Percentiles rank a stretch among this genome's conserved stretches.
These are phyloP conservation scores for Rotaria sp. DNA, from an alignment of 2,888 invertebrate genomes.

Conservation along the genomic window DNA sequence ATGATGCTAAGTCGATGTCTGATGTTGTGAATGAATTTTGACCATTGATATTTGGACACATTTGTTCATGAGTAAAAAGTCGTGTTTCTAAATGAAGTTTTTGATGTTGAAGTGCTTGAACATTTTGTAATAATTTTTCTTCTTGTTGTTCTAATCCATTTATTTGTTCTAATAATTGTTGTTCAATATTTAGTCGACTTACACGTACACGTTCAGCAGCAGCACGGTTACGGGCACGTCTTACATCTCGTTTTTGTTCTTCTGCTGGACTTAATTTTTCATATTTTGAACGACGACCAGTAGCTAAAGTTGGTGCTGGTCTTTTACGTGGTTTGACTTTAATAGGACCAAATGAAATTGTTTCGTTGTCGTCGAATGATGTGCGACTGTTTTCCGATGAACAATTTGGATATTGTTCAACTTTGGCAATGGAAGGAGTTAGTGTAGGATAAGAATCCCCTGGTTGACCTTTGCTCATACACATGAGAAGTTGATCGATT, in stretches of 20 bases:
- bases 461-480: neutral
- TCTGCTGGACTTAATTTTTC: slow-evolving; percentile 30
- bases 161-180: neutral
- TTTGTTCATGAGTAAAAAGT: neutral
- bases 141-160: neutral
- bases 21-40: neutral
- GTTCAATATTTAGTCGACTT: slow-evolving; percentile 27
- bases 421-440: neutral
- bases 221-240: slow-evolving; percentile 38
- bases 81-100: slow-evolving; percentile 6
- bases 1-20: too few species aligned
- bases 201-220: slow-evolving; percentile 38
- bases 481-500: neutral
- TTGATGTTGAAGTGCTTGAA: neutral
- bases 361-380: neutral
- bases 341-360: slow-evolving; percentile 34
- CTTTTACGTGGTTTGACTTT: slow-evolving; percentile 35
- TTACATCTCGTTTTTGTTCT: slow-evolving; percentile 34
- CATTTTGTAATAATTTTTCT: neutral
- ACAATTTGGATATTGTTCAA: neutral
- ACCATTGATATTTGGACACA: neutral
- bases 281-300: slow-evolving; percentile 39
- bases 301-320: slow-evolving; percentile 37
- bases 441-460: neutral
- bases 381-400: neutral